phyloP scores from a whole-genome alignment of 2,113 vertebrate genomes.

The Xiphophorus couchianus region DNA sequence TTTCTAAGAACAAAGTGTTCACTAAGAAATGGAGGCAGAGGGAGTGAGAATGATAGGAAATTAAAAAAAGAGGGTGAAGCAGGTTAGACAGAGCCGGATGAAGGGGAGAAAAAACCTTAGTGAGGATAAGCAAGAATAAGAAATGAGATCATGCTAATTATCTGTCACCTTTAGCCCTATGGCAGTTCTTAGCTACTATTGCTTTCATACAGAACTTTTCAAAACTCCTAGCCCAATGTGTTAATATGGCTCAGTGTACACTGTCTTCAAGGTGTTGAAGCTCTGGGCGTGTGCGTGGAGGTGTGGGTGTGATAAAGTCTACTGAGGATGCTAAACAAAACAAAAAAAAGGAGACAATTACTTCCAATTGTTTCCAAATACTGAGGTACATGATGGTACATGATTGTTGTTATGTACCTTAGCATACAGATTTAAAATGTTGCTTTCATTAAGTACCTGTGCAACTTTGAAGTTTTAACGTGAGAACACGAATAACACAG shows the following conservation, averaged over 20 bases:
- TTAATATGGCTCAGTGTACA: slow-evolving; percentile 23
- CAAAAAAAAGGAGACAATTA: no score
- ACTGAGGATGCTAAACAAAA: background rate
- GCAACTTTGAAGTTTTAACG: no score
- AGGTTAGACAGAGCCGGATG: slow-evolving; percentile 14
- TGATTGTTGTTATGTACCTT: no score
- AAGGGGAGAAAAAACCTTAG: slow-evolving; percentile 11
- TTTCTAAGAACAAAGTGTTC: background rate
- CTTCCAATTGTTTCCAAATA: no score
- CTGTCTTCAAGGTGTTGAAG: background rate
- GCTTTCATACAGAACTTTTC: slow-evolving; percentile 14
- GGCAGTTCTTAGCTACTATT: slow-evolving; percentile 22
- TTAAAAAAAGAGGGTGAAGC: background rate
- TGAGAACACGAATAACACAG: no score
- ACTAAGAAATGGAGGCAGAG: background rate
- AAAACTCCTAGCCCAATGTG: slow-evolving; percentile 6
- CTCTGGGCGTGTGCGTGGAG: background rate
- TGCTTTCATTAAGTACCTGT: no score
- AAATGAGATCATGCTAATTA: slow-evolving; percentile 59
- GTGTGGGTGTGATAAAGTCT: background rate
- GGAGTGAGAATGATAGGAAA: background rate
- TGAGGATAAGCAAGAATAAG: slow-evolving; percentile 39
- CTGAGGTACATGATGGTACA: no score
- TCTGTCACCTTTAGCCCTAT: slow-evolving; percentile 44
- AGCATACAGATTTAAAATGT: no score